Conservation (phyloP, 2,888 invertebrate species). For the Petrolisthes manimaculis region DNA sequence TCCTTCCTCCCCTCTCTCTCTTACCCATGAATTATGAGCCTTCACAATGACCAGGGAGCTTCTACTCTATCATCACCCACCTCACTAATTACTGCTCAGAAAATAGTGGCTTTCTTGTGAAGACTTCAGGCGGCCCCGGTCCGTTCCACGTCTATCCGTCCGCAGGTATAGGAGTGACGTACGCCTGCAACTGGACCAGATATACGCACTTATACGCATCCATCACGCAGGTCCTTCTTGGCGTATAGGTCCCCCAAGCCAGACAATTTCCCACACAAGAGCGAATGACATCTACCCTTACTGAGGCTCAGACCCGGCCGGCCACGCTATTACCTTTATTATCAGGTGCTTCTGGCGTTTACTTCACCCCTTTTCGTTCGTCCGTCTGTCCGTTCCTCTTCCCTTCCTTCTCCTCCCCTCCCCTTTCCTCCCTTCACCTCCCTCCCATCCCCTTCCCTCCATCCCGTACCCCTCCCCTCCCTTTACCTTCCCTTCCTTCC, state of each 20-base stretch:
- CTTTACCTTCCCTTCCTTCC: no score
- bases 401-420: not conserved
- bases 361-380: not conserved
- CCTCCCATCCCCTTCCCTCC: no score
- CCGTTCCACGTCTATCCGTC: no score
- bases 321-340: constrained; percentile 9
- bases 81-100: not conserved
- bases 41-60: not conserved
- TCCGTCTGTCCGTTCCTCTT: not conserved
- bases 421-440: no score
- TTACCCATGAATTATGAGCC: not conserved
- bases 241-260: no score
- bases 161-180: no score
- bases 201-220: not conserved
- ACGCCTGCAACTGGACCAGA: not conserved
- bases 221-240: no score
- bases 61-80: not conserved
- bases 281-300: no score
- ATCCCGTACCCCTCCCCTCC: no score
- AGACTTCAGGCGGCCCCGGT: not conserved
- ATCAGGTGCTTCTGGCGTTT: constrained; percentile 11
- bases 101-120: not conserved
- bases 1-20: not conserved
- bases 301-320: not conserved
- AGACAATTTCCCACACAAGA: no score